Evolutionary conservation across 2,797 vertebrate species (phyloP).

Genomic region (Spheniscus humboldti): DNA sequence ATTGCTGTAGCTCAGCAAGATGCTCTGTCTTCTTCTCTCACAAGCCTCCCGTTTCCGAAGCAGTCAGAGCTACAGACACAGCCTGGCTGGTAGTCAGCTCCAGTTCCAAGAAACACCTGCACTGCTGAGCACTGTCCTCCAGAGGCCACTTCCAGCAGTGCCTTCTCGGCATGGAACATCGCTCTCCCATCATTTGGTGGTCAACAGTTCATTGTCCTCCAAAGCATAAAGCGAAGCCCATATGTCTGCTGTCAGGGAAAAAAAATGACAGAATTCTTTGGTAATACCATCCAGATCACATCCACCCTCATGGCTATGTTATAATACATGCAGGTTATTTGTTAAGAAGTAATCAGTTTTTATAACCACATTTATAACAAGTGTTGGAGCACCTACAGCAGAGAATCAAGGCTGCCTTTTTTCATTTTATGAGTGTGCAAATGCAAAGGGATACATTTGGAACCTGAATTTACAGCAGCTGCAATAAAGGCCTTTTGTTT

Average conservation of each 20-base stretch:
- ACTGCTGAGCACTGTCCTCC: not conserved
- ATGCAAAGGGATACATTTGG: not conserved
- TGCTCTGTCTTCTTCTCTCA: not conserved
- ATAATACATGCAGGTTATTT: not conserved
- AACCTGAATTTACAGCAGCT: not conserved
- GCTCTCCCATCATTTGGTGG: not conserved
- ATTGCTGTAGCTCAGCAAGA: not conserved
- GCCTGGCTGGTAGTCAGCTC: not conserved
- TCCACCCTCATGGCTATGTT: not conserved
- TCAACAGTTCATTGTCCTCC: not conserved
- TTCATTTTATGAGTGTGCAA: not conserved
- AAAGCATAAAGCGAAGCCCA: not conserved
- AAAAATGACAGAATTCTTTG: not conserved
- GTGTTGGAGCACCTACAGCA: not conserved
- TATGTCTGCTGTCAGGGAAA: not conserved
- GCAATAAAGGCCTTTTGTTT: not conserved
- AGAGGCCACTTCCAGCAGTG: not conserved
- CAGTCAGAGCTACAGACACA: not conserved
- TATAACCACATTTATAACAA: not conserved
- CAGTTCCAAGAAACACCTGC: slow-evolving; percentile 1
- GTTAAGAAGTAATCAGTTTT: not conserved
- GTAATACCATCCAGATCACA: not conserved
- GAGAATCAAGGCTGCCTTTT: not conserved
- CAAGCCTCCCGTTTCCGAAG: not conserved
- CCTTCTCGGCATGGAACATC: not conserved